A percentile compares a stretch with the other conserved stretches of the same genome.
Evolutionary conservation across 2,113 vertebrate species (phyloP).

Genomic region (Carlito syrichta): DNA sequence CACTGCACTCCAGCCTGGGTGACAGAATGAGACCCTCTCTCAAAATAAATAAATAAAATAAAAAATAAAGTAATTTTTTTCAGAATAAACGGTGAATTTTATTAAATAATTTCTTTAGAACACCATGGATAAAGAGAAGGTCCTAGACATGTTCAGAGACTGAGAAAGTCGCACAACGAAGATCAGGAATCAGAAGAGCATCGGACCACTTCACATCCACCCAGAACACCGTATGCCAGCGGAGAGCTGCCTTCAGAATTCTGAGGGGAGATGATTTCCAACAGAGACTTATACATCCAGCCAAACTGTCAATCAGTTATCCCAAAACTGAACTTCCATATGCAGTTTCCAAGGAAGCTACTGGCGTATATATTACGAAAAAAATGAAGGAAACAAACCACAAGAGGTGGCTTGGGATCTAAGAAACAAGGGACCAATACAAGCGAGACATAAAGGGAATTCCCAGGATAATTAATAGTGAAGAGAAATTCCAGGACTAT

Average conservation of each 20-base stretch:
- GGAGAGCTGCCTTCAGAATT: conserved; percentile 64
- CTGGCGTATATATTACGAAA: conserved; percentile 60
- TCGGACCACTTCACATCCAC: conserved; percentile 40
- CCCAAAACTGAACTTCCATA: conserved; percentile 70
- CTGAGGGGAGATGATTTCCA: conserved; percentile 59
- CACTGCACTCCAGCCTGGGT: too few relatives aligned
- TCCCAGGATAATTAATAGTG: background rate
- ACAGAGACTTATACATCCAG: conserved; percentile 53
- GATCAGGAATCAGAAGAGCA: conserved; percentile 19
- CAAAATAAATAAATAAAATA: too few relatives aligned
- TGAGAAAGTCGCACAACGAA: conserved; percentile 1
- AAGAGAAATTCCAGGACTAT: background rate
- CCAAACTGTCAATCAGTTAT: conserved; percentile 73
- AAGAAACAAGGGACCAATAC: conserved; percentile 12
- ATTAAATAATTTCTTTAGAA: background rate
- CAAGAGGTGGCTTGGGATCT: conserved; percentile 10
- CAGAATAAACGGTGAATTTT: background rate
- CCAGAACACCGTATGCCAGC: conserved; percentile 52
- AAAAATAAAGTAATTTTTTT: background rate
- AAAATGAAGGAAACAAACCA: conserved; percentile 51
- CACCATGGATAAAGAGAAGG: background rate
- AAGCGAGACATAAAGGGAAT: conserved; percentile 12
- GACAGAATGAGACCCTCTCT: too few relatives aligned
- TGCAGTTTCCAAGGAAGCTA: conserved; percentile 73
- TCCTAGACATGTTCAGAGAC: conserved; percentile 6